Base-by-base conservation (phyloP, 2,888 invertebrate species). In the Agriotes lineatus region DNA sequence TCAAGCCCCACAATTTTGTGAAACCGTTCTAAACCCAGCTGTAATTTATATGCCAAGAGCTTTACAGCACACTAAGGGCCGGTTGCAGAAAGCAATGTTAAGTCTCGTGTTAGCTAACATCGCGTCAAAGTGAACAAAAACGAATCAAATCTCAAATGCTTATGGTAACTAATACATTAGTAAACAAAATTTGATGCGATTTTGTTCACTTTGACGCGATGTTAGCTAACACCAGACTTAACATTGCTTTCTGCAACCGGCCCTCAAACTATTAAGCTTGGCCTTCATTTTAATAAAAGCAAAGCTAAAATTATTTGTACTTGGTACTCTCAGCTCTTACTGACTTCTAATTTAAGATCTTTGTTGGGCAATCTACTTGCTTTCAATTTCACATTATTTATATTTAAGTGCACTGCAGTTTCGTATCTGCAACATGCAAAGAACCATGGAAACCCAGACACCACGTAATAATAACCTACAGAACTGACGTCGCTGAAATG, bases 231-330 rank as follows among this genome's bases (percentile, higher is more conserved):
- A n/a, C n/a, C n/a, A n/a, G n/a, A n/a, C n/a, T n/a, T n/a, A n/a
- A n/a, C n/a, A n/a, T n/a, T n/a, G n/a, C n/a, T n/a, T n/a, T 45
- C n/a, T 16, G 25, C 12, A 59, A 25, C 25, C 25, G 7, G 7
- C 3, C 3, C 25, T 25, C 3, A 37, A 50, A 48, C 60, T 58
- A 57, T 50, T 37, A 59, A 44, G 42, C 48, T 33, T 48, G 60
- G 56, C 60, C 60, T 69, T 70, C 61, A 58, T 22, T 70, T 44
- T 48, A 67, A 67, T 61, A 61, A 67, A 66, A 62, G 58, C 57
- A 52, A 42, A 58, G 48, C 62, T 66, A 70, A 57, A 58, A 56
- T 57, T 62, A 56, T 58, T 16, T 39, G 42, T 63, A 50, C 63
- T 66, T 50, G 54, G 50, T 56, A 35, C 37, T 30, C 42, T n/a